Percentiles rank a stretch among this genome's conserved stretches.
Conservation (phyloP, 2,113 vertebrate species). For the Bettongia penicillata region DNA sequence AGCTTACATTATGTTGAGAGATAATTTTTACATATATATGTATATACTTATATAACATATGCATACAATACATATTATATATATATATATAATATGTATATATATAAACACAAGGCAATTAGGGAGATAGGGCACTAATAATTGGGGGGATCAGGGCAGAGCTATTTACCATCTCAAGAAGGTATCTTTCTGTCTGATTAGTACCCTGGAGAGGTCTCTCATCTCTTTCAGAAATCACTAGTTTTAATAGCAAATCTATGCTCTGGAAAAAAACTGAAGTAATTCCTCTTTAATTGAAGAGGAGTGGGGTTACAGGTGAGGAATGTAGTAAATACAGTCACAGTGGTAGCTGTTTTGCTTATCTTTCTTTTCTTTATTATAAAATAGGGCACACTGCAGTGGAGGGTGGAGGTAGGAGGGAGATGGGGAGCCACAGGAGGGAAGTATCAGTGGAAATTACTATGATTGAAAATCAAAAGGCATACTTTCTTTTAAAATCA, state of each 20-base stretch:
- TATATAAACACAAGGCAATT: neutral
- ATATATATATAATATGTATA: too few relatives aligned
- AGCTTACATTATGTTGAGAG: neutral
- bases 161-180: neutral
- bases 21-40: neutral
- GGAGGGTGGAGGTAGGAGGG: neutral
- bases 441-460: neutral
- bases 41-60: too few relatives aligned
- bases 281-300: neutral
- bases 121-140: neutral
- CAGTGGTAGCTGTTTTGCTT: neutral
- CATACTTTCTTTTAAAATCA: neutral
- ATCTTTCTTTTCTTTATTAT: neutral
- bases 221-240: neutral
- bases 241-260: neutral
- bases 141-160: neutral
- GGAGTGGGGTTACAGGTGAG: neutral
- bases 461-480: neutral
- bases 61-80: too few relatives aligned
- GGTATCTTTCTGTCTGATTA: neutral
- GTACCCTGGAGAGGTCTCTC: neutral
- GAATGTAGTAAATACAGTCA: neutral
- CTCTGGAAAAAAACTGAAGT: neutral
- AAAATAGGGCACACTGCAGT: neutral
- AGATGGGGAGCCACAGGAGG: neutral